phyloP scores from a whole-genome alignment of 1,140 invertebrate species.

The Pygmarrhopalites habei region DNA sequence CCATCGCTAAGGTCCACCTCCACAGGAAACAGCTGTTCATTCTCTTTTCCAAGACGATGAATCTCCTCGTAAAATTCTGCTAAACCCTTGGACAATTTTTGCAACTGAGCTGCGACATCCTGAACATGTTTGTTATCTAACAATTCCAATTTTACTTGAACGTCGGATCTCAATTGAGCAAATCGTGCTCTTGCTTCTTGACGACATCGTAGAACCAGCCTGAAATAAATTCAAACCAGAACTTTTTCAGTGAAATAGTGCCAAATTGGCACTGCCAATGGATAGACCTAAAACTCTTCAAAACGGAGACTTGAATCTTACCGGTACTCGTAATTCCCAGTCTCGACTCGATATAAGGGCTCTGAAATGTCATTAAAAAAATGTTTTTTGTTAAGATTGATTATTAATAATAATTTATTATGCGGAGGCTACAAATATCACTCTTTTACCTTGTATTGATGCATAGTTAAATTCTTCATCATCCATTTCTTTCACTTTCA shows the following conservation, averaged over 20 bases:
- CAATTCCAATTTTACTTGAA: conserved; percentile 92
- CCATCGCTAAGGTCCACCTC: conserved; percentile 89
- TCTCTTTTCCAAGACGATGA: conserved; percentile 43
- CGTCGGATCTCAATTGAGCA: conserved; percentile 85
- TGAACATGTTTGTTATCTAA: conserved; percentile 96
- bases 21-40: conserved; percentile 79
- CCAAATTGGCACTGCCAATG: too few relatives aligned
- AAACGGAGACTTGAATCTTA: too few relatives aligned
- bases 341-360: conserved; percentile 93
- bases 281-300: too few relatives aligned
- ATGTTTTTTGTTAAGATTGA: too few relatives aligned
- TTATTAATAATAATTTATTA: too few relatives aligned
- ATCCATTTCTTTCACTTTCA: conserved; percentile 97
- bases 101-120: conserved; percentile 77
- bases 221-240: conserved; percentile 40
- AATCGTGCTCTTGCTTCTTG: conserved; percentile 87
- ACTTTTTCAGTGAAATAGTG: too few relatives aligned
- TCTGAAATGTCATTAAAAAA: too few relatives aligned
- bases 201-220: conserved; percentile 83
- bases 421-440: too few relatives aligned
- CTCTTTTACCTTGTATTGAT: too few relatives aligned
- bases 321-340: conserved; percentile 98
- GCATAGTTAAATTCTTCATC: conserved; percentile 94
- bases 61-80: conserved; percentile 63
- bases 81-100: conserved; percentile 69